Base-by-base conservation (phyloP, 2,113 vertebrate genomes). In the Carassius carassius region DNA sequence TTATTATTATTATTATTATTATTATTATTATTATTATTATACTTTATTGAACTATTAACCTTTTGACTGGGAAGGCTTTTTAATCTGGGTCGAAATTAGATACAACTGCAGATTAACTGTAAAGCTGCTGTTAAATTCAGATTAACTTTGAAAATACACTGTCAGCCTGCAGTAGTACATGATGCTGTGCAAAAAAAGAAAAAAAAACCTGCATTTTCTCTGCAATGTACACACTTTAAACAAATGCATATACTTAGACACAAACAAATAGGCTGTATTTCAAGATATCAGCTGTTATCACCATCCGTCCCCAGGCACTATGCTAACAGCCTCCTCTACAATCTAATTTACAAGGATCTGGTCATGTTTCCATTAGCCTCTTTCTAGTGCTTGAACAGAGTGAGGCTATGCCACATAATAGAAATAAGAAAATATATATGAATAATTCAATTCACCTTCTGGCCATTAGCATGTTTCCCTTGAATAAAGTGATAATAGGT, bases 401-500 rank as follows among this genome's bases (percentile, higher is more conserved):
- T 95, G 95, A 94, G 92, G 95, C 89, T 84, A 86, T 17, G 93
- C 92, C 87, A 94, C 94, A 89, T 97, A 98, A 99, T 99, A 96
- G 96, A 96, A 99, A 99, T 98, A 97, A 98, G 97, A 96, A n/a
- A 51, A 96, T 97, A 97, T 44, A 99, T 44, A 99, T 99, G 98
- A 99, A 99, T 99, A 98, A 99, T 99, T 99, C 98, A 99, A 95
- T 96, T 96, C 96, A 97, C 96, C 98, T 98, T 94, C 94, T 95
- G 96, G 98, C 98, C 96, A 99, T 99, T 98, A 99, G 97, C 97
- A 98, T 96, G 96, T 98, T 99, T 99, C 96, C 96, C 96, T 97
- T 98, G 97, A 98, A 99, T 98, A 98, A 99, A 99, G 98, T 98
- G 97, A 99, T 99, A 99, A 99, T 99, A 99, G 97, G 97, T 99